Conservation (phyloP, 2,113 vertebrate species). For the Canis aureus region DNA sequence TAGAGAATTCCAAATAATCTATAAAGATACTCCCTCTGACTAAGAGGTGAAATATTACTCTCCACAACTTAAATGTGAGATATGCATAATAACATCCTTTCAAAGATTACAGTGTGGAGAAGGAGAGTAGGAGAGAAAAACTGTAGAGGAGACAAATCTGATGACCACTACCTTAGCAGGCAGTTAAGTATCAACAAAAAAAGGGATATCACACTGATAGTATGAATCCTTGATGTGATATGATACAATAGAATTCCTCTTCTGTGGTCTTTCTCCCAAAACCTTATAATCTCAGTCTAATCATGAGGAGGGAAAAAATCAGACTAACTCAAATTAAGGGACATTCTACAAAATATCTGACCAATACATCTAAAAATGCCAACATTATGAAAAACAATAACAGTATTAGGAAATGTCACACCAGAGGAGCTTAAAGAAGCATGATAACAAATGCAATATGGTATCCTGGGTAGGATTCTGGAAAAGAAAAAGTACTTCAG, state of each 20-base stretch:
- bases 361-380: background rate
- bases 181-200: background rate
- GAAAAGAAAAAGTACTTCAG: background rate
- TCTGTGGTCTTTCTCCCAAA: background rate
- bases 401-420: background rate
- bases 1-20: background rate
- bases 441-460: background rate
- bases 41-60: background rate
- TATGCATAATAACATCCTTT: background rate
- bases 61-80: background rate
- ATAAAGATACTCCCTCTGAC: background rate
- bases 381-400: background rate
- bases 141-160: background rate
- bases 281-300: background rate
- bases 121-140: fast-evolving
- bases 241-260: background rate
- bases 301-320: background rate
- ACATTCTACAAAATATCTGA: background rate
- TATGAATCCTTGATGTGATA: background rate
- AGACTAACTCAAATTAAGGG: background rate
- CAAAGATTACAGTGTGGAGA: background rate
- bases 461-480: background rate
- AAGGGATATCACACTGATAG: background rate
- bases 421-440: background rate
- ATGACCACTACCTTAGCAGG: background rate